phyloP scores from a whole-genome alignment of 2,113 vertebrate genomes.

The Varanus salvator region DNA sequence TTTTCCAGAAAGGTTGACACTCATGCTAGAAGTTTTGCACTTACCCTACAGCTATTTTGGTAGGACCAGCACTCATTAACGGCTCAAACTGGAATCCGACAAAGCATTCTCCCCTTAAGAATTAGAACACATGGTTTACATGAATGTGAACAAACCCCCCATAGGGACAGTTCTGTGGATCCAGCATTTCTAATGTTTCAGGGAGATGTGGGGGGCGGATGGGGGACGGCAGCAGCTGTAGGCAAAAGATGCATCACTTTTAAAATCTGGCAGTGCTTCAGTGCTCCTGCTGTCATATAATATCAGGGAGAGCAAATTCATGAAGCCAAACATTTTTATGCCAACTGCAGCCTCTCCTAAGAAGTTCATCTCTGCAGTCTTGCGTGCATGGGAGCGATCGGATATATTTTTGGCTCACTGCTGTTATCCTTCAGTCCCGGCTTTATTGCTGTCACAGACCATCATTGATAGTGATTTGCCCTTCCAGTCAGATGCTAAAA shows the following conservation, averaged over 20 bases:
- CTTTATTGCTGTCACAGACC: constrained; percentile 25
- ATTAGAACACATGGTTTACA: no score
- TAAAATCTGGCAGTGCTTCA: background rate
- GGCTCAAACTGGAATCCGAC: no score
- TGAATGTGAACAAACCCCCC: background rate
- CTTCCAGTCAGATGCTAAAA: constrained; percentile 39
- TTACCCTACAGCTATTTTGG: no score
- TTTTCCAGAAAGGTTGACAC: no score
- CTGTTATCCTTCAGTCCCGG: constrained; percentile 29
- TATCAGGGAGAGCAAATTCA: fast-evolving
- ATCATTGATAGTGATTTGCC: constrained; percentile 36
- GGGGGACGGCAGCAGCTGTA: background rate
- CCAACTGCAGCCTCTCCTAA: background rate
- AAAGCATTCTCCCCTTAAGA: no score
- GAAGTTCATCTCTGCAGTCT: constrained; percentile 6
- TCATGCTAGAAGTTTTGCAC: no score
- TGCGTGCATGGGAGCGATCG: background rate
- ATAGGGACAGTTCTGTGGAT: background rate
- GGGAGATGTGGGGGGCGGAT: background rate
- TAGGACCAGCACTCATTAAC: no score
- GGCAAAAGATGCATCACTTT: background rate
- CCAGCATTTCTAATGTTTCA: background rate
- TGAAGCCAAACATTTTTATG: background rate
- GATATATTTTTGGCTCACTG: constrained; percentile 22
- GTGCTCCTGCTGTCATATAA: background rate